Conservation (phyloP, 2,113 vertebrate genomes). For the Python bivittatus region DNA sequence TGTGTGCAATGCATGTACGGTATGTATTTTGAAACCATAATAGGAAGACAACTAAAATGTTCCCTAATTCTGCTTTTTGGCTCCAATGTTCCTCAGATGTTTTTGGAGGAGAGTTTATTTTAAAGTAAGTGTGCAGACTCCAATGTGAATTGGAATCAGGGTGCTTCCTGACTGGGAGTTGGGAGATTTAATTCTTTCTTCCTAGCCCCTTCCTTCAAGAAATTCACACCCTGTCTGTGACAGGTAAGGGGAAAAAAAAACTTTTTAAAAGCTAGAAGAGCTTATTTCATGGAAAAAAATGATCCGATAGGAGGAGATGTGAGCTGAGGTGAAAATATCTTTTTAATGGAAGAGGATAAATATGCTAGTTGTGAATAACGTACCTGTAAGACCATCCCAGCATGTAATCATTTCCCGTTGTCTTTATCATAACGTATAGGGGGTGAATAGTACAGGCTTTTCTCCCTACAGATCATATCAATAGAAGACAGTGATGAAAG, state of each 20-base stretch:
- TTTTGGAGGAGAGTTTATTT: not conserved
- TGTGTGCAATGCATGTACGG: too few species aligned
- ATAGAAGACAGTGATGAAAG: conserved; percentile 44
- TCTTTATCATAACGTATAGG: conserved; percentile 21
- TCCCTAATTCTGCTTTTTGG: not conserved
- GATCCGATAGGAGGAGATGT: conserved; percentile 23
- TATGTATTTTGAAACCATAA: not conserved
- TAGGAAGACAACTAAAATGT: not conserved
- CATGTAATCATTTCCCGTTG: conserved; percentile 74
- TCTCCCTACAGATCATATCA: conserved; percentile 29
- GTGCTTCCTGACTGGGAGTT: too few species aligned
- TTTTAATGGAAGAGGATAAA: conserved; percentile 21
- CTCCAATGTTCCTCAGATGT: not conserved
- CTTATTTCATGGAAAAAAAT: conserved; percentile 19
- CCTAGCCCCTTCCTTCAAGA: not conserved
- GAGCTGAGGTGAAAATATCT: not conserved
- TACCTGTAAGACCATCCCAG: conserved; percentile 74
- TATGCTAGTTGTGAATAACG: conserved; percentile 65
- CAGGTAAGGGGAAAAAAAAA: not conserved
- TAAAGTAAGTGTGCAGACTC: not conserved
- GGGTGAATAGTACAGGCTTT: not conserved
- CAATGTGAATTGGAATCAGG: not conserved
- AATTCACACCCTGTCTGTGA: not conserved
- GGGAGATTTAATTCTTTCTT: not conserved
- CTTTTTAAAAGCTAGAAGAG: not conserved